Percentiles rank a stretch among this genome's conserved stretches.
Evolutionary conservation across 2,113 vertebrate species (phyloP).

Genomic region (Chinchilla lanigera): DNA sequence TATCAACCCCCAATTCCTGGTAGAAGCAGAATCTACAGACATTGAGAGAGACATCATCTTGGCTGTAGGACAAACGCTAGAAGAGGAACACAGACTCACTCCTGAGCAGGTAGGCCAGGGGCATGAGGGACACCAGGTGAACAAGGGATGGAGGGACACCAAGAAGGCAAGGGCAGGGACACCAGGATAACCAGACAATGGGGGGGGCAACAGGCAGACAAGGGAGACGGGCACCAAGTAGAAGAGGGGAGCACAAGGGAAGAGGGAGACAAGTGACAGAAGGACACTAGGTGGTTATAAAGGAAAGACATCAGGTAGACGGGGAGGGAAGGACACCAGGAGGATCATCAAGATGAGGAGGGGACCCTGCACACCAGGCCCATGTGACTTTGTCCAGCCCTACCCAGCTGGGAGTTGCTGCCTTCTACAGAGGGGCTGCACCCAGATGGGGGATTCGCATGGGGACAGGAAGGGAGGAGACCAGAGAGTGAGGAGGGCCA

Average conservation of each 20-base stretch:
- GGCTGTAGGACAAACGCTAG: background rate
- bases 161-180: background rate
- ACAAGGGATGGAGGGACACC: background rate
- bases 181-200: background rate
- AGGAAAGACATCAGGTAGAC: background rate
- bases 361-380: no score
- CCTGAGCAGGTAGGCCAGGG: background rate
- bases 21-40: background rate
- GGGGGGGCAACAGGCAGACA: background rate
- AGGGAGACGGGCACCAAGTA: background rate
- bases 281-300: background rate
- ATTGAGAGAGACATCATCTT: background rate
- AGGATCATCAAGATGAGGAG: no score
- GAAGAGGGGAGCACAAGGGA: background rate
- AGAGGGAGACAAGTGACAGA: background rate
- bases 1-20: constrained; percentile 2
- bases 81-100: background rate
- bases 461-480: fast-evolving
- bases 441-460: background rate
- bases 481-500: background rate
- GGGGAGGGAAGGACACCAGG: no score
- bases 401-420: background rate
- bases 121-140: background rate
- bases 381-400: background rate
- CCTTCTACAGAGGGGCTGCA: background rate